Evolutionary conservation across 2,888 invertebrate genomes (phyloP).

Genomic region (Drosophila imparisetae): DNA sequence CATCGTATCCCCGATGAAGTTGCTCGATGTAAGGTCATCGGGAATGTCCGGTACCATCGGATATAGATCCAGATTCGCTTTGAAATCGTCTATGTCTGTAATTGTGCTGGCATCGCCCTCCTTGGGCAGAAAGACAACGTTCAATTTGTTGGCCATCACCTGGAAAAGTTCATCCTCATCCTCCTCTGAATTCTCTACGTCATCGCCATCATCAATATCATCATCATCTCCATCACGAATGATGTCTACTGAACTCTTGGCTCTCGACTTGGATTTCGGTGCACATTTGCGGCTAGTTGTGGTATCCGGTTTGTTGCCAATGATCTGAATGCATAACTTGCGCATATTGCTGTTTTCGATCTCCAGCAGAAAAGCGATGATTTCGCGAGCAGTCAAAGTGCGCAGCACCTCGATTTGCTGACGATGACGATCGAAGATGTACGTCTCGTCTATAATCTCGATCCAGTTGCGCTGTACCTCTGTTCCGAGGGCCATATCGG

Average conservation of each 20-base stretch:
- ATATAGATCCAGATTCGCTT: constrained; percentile 77
- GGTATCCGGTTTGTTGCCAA: constrained; percentile 61
- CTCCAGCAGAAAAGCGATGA: constrained; percentile 80
- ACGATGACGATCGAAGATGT: constrained; percentile 90
- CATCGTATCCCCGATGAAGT: constrained; percentile 38
- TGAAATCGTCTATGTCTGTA: constrained; percentile 78
- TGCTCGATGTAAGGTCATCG: constrained; percentile 34
- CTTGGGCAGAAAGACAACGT: constrained; percentile 72
- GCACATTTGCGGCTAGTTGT: background rate
- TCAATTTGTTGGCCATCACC: constrained; percentile 72
- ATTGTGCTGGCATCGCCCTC: constrained; percentile 78
- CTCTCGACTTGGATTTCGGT: background rate
- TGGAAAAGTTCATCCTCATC: constrained; percentile 64
- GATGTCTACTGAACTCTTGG: background rate
- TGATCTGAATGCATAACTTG: constrained; percentile 84
- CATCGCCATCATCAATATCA: constrained; percentile 24
- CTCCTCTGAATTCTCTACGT: constrained; percentile 24
- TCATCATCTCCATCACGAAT: constrained; percentile 6
- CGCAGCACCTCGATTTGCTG: constrained; percentile 87
- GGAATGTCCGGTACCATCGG: constrained; percentile 73
- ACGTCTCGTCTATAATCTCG: constrained; percentile 90
- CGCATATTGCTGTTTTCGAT: constrained; percentile 80
- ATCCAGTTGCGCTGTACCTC: constrained; percentile 92
- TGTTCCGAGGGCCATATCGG: constrained; percentile 91
- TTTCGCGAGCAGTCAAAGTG: constrained; percentile 74